These are phyloP conservation scores for Caenorhabditis doughertyi DNA, from an alignment of 2,888 invertebrate genomes.

Conservation along the genomic window DNA sequence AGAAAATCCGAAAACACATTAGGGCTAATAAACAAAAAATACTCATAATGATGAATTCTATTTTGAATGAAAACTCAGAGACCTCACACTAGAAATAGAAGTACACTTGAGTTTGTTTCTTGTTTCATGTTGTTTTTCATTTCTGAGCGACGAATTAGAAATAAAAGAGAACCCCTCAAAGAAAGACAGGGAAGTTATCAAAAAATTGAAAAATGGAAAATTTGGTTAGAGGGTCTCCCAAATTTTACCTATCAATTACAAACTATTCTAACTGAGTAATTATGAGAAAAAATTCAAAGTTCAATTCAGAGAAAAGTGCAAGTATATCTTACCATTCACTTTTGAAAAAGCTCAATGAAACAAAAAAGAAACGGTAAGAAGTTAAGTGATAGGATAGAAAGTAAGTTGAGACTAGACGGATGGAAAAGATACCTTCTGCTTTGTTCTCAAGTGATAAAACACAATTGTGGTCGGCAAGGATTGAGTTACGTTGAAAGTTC, in stretches of 20 bases:
- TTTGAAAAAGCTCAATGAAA: constrained; percentile 6
- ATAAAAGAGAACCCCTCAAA: neutral
- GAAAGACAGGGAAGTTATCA: too few relatives aligned
- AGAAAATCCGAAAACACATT: constrained; percentile 14
- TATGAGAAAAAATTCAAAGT: neutral
- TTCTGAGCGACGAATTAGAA: neutral
- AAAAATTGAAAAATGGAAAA: neutral
- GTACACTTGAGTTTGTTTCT: constrained; percentile 38
- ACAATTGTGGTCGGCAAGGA: constrained; percentile 50
- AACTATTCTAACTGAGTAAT: constrained; percentile 21
- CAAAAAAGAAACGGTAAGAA: constrained; percentile 6
- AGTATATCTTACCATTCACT: neutral
- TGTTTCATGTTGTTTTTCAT: constrained; percentile 3
- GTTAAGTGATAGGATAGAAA: neutral
- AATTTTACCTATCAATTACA: constrained; percentile 4
- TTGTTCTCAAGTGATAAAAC: constrained; percentile 59
- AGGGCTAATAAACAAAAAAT: constrained; percentile 9
- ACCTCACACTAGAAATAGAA: constrained; percentile 16
- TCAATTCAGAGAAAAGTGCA: constrained; percentile 8
- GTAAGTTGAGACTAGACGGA: constrained; percentile 2
- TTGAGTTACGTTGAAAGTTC: constrained; percentile 57
- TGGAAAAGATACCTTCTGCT: constrained; percentile 5
- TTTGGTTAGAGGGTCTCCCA: neutral
- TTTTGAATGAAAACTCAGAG: neutral
- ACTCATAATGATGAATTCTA: constrained; percentile 27